Percentiles rank a stretch among this genome's conserved stretches.
Conservation (phyloP, 2,797 vertebrate species). For the Zalophus californianus region DNA sequence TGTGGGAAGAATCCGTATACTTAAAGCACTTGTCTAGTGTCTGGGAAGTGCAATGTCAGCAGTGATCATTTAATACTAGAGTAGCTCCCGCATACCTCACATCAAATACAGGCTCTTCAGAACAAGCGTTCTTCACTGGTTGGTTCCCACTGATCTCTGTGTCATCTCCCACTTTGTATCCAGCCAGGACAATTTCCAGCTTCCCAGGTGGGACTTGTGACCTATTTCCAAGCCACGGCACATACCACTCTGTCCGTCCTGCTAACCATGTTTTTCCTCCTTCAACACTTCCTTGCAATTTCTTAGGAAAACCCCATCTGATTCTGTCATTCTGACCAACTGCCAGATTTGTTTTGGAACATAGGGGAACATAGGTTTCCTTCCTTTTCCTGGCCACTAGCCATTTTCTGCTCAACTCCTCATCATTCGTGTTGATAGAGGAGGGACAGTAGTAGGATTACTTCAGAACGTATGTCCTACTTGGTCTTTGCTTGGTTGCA, state of each 20-base stretch:
- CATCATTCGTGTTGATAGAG: neutral
- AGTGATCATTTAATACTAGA: neutral
- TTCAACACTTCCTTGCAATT: slow-evolving; percentile 17
- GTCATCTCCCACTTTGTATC: neutral
- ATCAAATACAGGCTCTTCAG: neutral
- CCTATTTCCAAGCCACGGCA: neutral
- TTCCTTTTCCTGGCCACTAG: neutral
- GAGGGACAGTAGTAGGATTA: neutral
- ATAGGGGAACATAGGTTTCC: neutral
- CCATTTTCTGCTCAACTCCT: neutral
- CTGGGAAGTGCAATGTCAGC: neutral
- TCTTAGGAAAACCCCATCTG: slow-evolving; percentile 17
- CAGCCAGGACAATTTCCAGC: neutral
- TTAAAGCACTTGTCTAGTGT: neutral
- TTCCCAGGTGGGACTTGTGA: neutral
- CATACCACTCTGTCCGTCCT: neutral
- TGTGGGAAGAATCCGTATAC: neutral
- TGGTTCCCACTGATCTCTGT: neutral
- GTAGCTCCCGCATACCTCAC: neutral
- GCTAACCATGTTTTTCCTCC: neutral
- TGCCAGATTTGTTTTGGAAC: neutral
- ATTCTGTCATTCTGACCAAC: neutral
- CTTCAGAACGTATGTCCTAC: neutral
- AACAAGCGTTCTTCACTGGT: neutral
- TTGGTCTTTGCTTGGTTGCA: slow-evolving; percentile 31